Conservation (phyloP, 2,797 vertebrate genomes). For the Pseudocheirus occidentalis region DNA sequence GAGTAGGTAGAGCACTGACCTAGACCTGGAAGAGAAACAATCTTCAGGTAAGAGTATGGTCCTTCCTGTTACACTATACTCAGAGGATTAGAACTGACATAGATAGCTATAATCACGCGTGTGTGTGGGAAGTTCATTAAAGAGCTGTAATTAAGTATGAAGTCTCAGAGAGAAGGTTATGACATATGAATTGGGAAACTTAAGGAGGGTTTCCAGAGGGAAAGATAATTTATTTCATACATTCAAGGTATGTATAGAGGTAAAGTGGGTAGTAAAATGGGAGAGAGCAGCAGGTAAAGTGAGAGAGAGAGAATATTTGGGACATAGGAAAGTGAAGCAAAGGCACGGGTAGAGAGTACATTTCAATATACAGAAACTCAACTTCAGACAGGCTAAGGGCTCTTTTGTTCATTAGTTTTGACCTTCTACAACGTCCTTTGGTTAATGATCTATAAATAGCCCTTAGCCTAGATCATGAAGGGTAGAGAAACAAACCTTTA, state of each 20-base stretch:
- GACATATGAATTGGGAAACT: neutral
- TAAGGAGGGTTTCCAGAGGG: neutral
- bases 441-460: neutral
- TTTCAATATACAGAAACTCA: neutral
- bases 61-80: neutral
- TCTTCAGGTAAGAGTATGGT: neutral
- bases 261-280: too few relatives aligned
- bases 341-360: neutral
- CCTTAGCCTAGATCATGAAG: neutral
- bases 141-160: neutral
- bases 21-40: neutral
- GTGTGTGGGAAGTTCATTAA: neutral
- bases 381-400: neutral
- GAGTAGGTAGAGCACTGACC: neutral
- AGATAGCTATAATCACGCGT: neutral
- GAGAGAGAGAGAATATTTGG: neutral
- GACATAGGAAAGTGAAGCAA: neutral
- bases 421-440: neutral
- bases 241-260: neutral
- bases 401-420: neutral
- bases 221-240: neutral
- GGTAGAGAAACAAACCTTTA: neutral
- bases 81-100: neutral
- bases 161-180: neutral
- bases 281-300: neutral